phyloP scores from a whole-genome alignment of 2,888 invertebrate genomes.

The Cryptocheilus praepositus region DNA sequence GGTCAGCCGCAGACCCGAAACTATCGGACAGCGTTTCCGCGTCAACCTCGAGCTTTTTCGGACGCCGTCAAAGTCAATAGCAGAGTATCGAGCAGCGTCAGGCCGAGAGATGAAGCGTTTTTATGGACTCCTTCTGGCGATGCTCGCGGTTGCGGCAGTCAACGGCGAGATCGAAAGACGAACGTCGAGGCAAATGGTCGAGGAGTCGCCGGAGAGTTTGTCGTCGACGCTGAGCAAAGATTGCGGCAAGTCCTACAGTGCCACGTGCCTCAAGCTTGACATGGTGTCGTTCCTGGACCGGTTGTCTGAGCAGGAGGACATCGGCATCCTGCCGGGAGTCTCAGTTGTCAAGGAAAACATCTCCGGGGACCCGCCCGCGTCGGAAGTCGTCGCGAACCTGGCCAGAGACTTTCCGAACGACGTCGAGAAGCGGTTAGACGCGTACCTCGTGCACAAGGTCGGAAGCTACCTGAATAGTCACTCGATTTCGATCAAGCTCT shows the following conservation, averaged over 20 bases:
- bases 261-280: conserved; percentile 87
- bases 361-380: conserved; percentile 76
- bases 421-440: conserved; percentile 85
- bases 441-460: conserved; percentile 83
- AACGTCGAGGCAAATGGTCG: conserved; percentile 62
- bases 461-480: conserved; percentile 84
- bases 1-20: no score
- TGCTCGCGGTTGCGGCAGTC: conserved; percentile 48
- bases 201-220: conserved; percentile 58
- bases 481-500: conserved; percentile 83
- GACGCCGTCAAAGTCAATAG: no score
- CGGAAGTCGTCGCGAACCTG: conserved; percentile 85
- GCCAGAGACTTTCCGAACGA: conserved; percentile 86
- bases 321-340: conserved; percentile 84
- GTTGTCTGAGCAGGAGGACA: conserved; percentile 82
- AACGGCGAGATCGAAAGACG: conserved; percentile 64
- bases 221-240: conserved; percentile 70
- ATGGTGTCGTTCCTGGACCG: conserved; percentile 86
- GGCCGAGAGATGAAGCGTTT: neutral
- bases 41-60: no score
- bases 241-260: conserved; percentile 80
- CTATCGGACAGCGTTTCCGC: no score
- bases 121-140: conserved; percentile 13
- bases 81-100: no score
- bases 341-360: conserved; percentile 82